Evolutionary conservation across 1,140 invertebrate genomes (phyloP), one percentile per base, ranked within the genome.

Genomic region (Solenopsis invicta): DNA sequence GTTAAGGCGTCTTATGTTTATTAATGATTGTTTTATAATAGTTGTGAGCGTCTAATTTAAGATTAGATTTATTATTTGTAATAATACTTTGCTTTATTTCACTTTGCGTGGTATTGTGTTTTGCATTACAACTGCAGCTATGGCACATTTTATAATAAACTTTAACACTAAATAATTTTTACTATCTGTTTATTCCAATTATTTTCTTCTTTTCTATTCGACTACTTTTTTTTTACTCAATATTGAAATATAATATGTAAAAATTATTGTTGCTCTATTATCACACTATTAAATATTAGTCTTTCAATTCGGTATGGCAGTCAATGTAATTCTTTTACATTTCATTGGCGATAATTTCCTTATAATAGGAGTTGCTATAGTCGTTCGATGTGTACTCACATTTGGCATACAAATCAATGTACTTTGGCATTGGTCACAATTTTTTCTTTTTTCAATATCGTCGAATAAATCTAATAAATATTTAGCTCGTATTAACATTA

Each of bases 351-450:
- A 29, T 45, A 54, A 18, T 4, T 67, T 10, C n/a, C 18, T 24
- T 29, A 24, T 29, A 18, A 0, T 52, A n/a, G 9, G 9, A 24
- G 10, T 56, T 48, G 45, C 21, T 41, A 41, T 12, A 71, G 13
- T 52, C 21, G 29, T 24, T 0, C 16, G 29, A 5, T 41, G 45
- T 3, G 13, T 48, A 67, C 10, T 24, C 69, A 10, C 34, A 56
- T 41, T 56, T 52, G 9, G 41, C 18, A 16, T 56, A 21, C 59
- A n/a, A 41, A 71, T 48, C 48, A n/a, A 69, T 12, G 80, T 84
- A 61, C 29, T 84, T 84, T 84, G 80, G 54, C 80, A 84, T 41
- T 62, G 29, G n/a, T 84, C 24, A 72, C 52, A 75, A 37, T 16
- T 18, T 84, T 5, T 37, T 41, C 9, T n/a, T 18, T 84, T 5